Base-by-base conservation (phyloP, 2,888 invertebrate species). In the Drosophila putrida region DNA sequence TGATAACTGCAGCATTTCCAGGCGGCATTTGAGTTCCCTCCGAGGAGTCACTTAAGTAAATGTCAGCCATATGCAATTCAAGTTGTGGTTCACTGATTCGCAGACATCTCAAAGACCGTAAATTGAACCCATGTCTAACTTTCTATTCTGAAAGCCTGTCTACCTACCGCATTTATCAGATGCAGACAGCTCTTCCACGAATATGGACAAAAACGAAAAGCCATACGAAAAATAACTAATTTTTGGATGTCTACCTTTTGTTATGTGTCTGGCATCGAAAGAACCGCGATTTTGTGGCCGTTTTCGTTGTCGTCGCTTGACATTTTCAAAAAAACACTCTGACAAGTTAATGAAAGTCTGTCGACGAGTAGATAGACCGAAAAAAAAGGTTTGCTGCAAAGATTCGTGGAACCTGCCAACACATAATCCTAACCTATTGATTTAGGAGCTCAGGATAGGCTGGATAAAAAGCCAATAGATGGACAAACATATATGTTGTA, bases 281-380 rank as follows among this genome's bases (percentile, higher is more conserved):
- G 57, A 44, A 35, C 64, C 8, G 35, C 64, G 28, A 61, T 51
- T 39, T 61, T 39, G 50, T 41, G 44, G 47, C 55, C 64, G 55
- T 51, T 77, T 62, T 13, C 43, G 43, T 15, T 46, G 36, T 80
- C 64, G 62, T 53, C 59, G 57, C 64, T 61, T 83, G 83, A 86
- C 81, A 66, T 63, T 78, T 80, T 79, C 57, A 78, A 67, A 67
- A 31, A 46, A 31, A 49, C 62, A 51, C 67, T 49, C 78, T 87
- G 84, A 84, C 87, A 84, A 82, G 78, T 82, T 83, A 84, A 84
- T 84, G 84, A 84, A 84, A 78, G 80, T 82, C 84, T 80, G 78
- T 53, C 65, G 13, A 46, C 41, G 38, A 15, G 25, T 50, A 39
- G 70, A 70, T 51, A 47, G 15, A 35, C n/a, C 33, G 6, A 27